Conservation (phyloP, 2,888 invertebrate species). For the Homarus gammarus region DNA sequence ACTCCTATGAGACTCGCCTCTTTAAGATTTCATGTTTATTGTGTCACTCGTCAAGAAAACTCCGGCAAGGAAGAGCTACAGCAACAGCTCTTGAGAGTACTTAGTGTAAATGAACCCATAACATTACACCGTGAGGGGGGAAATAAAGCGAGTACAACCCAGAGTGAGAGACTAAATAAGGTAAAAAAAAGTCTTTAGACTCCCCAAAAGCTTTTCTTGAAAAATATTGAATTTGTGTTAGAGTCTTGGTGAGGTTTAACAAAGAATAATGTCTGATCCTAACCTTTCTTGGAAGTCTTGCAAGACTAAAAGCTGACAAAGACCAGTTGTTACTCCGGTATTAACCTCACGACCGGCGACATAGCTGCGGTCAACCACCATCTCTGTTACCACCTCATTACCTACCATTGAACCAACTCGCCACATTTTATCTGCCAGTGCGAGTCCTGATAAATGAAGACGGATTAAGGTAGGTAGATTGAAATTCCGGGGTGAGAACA, state of each 20-base stretch:
- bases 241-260: too few relatives aligned
- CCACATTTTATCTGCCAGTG: constrained; percentile 57
- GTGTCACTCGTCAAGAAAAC: constrained; percentile 57
- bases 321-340: constrained; percentile 11
- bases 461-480: constrained; percentile 65
- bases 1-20: constrained; percentile 41
- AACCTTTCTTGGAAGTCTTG: constrained; percentile 30
- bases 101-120: constrained; percentile 59
- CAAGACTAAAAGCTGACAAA: constrained; percentile 32
- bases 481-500: constrained; percentile 62
- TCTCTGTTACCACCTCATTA: constrained; percentile 65
- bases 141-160: not conserved
- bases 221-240: too few relatives aligned
- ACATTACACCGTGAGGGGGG: constrained; percentile 39
- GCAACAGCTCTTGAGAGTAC: constrained; percentile 52
- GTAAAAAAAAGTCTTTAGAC: too few relatives aligned
- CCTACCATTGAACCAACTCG: constrained; percentile 52
- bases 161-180: not conserved
- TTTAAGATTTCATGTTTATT: constrained; percentile 58
- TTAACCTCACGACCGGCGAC: constrained; percentile 25
- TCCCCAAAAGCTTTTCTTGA: too few relatives aligned
- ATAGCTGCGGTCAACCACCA: constrained; percentile 26
- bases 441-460: constrained; percentile 61
- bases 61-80: constrained; percentile 52
- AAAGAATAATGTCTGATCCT: constrained; percentile 40